These are phyloP conservation scores for Notechis scutatus DNA, from an alignment of 2,113 vertebrate species.

Conservation along the genomic window DNA sequence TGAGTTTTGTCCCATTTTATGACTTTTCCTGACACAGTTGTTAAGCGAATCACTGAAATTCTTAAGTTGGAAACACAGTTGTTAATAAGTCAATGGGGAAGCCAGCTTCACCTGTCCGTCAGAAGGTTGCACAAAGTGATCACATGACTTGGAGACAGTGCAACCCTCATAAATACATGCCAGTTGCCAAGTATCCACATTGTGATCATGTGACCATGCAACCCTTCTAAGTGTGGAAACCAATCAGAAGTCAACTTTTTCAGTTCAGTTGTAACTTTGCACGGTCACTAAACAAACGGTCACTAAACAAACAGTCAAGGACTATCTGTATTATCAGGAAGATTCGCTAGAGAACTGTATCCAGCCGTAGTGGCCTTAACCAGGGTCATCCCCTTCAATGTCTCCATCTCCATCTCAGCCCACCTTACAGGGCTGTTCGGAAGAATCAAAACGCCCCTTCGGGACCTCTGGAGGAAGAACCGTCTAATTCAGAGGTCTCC, in stretches of 20 bases:
- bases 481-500: too few species aligned
- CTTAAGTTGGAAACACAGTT: background rate
- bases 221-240: background rate
- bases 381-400: background rate
- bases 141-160: too few species aligned
- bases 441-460: background rate
- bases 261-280: background rate
- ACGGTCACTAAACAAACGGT: background rate
- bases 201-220: background rate
- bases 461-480: background rate
- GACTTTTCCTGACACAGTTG: background rate
- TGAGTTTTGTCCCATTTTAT: background rate
- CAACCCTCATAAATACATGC: background rate
- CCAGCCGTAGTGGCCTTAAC: background rate
- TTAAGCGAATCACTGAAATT: background rate
- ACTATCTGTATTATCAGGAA: background rate
- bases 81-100: background rate
- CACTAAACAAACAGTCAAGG: background rate
- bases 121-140: too few species aligned
- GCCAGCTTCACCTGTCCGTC: too few species aligned
- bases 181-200: background rate
- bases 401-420: background rate
- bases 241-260: background rate
- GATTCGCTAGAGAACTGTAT: background rate
- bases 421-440: background rate